Percentiles rank a stretch among this genome's conserved stretches.
Conservation (phyloP, 2,888 invertebrate species). For the Abrostola triplasia region DNA sequence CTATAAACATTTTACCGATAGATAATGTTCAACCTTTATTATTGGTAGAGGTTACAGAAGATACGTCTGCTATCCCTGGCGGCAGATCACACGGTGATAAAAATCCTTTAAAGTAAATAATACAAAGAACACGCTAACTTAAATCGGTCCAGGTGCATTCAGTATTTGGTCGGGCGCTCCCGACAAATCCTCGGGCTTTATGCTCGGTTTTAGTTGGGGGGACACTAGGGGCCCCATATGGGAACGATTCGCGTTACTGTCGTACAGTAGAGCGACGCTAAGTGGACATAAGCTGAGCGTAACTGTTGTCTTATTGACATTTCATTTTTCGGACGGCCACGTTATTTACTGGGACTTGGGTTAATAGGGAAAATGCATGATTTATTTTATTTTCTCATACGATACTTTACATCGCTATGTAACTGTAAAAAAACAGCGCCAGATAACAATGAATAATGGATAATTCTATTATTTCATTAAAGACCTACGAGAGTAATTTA, state of each 20-base stretch:
- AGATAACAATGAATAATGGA: too few relatives aligned
- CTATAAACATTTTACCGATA: neutral
- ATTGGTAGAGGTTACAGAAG: too few relatives aligned
- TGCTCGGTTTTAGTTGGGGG: constrained; percentile 47
- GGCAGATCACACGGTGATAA: neutral
- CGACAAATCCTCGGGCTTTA: constrained; percentile 56
- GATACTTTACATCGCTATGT: too few relatives aligned
- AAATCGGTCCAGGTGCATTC: constrained; percentile 51
- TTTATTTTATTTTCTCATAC: neutral
- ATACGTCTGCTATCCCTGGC: neutral
- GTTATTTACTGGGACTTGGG: constrained; percentile 28
- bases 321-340: constrained; percentile 55
- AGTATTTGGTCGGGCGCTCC: constrained; percentile 48
- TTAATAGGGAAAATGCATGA: constrained; percentile 12
- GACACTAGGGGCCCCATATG: constrained; percentile 45
- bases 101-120: constrained; percentile 46
- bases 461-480: neutral
- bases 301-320: constrained; percentile 57
- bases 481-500: too few relatives aligned
- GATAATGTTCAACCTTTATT: neutral
- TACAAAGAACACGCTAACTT: constrained; percentile 43
- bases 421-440: too few relatives aligned
- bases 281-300: constrained; percentile 56
- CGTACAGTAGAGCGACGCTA: constrained; percentile 54
- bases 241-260: constrained; percentile 35